These are phyloP conservation scores for Euura saliciscinereae DNA, from an alignment of 1,140 invertebrate species.

Conservation along the genomic window DNA sequence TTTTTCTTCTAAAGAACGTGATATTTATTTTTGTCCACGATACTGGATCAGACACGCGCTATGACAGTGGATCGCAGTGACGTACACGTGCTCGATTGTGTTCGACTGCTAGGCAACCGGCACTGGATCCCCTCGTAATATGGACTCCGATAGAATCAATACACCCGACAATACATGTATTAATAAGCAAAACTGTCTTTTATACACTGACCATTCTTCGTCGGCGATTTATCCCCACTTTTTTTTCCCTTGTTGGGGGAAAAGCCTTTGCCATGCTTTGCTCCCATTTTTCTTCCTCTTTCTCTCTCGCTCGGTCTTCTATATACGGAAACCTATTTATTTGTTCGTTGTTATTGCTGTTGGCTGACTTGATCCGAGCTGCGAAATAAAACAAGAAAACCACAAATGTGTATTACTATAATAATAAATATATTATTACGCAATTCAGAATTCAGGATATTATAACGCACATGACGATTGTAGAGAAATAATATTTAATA, in stretches of 20 bases:
- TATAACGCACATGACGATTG: not conserved
- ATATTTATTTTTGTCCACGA: no score
- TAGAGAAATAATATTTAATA: slow-evolving; percentile 11
- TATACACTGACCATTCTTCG: not conserved
- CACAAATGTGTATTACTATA: not conserved
- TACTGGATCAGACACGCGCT: no score
- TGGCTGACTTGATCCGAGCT: not conserved
- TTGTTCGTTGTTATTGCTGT: not conserved
- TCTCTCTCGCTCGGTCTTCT: no score
- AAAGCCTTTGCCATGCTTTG: not conserved
- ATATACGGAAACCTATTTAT: no score
- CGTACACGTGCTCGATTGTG: no score
- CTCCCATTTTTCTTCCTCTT: not conserved
- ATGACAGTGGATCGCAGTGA: no score
- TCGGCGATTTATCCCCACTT: not conserved
- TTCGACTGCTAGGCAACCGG: no score
- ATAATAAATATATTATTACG: not conserved
- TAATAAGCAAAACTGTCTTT: no score
- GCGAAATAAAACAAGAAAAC: not conserved
- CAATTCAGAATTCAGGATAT: not conserved
- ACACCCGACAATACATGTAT: no score
- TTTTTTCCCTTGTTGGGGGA: not conserved
- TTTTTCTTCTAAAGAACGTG: no score
- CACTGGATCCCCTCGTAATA: no score
- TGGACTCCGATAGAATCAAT: no score